These are phyloP conservation scores for Trachemys scripta DNA, from an alignment of 2,113 vertebrate genomes.

Conservation along the genomic window DNA sequence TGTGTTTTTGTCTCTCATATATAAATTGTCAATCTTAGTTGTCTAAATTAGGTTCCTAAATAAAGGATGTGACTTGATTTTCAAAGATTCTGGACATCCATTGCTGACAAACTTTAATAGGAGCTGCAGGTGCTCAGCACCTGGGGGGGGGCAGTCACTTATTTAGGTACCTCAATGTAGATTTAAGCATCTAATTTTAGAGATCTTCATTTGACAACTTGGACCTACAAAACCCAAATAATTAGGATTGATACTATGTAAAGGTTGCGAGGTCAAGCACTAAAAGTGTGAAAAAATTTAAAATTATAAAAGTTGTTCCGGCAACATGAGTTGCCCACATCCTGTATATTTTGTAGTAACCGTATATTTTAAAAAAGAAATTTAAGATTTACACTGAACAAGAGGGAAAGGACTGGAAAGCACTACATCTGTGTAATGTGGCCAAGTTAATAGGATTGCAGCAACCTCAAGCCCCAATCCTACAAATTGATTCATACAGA, in stretches of 20 bases:
- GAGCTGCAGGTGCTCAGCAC: no score
- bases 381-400: neutral
- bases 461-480: neutral
- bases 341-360: neutral
- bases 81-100: no score
- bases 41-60: neutral
- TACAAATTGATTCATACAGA: neutral
- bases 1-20: neutral
- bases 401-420: neutral
- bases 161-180: neutral
- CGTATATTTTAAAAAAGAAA: neutral
- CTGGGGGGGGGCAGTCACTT: neutral
- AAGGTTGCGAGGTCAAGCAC: neutral
- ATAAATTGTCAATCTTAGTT: neutral
- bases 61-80: neutral
- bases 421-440: rapidly evolving
- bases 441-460: neutral
- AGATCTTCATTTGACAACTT: neutral
- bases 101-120: no score
- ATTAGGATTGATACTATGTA: neutral
- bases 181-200: neutral
- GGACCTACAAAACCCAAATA: neutral
- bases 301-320: conserved; percentile 44
- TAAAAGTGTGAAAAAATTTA: conserved; percentile 16
- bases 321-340: conserved; percentile 51